Conservation (phyloP, 2,888 invertebrate species). For the Lampropteryx suffumata region DNA sequence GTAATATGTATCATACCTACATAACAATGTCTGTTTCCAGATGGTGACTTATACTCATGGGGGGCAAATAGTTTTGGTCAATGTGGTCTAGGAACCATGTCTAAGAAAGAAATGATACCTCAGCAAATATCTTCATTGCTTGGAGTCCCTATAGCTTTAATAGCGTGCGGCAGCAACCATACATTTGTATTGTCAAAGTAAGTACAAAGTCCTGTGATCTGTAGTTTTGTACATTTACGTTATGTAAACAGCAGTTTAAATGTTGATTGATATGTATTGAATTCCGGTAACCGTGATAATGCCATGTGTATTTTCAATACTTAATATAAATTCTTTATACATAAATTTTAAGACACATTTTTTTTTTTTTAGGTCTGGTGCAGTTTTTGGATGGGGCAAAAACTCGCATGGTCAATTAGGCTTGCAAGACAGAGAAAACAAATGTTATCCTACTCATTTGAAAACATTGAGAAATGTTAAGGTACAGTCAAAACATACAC, state of each 20-base stretch:
- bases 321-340: no score
- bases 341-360: no score
- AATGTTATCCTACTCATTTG: constrained; percentile 89
- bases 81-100: constrained; percentile 87
- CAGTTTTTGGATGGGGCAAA: constrained; percentile 95
- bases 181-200: constrained; percentile 90
- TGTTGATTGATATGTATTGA: no score
- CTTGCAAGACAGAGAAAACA: constrained; percentile 87
- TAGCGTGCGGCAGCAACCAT: constrained; percentile 92
- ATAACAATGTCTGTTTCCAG: no score
- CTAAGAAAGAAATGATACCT: constrained; percentile 84
- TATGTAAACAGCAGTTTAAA: no score
- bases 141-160: constrained; percentile 90
- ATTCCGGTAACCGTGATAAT: no score
- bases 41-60: constrained; percentile 93
- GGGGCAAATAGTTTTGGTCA: constrained; percentile 93
- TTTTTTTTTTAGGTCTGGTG: constrained; percentile 84
- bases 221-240: no score
- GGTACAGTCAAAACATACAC: constrained; percentile 55
- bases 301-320: no score
- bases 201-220: no score
- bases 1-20: neutral
- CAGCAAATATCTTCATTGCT: constrained; percentile 84
- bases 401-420: constrained; percentile 93
- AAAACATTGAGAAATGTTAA: constrained; percentile 88